These are phyloP conservation scores for Solenopsis fugax DNA, from an alignment of 1,140 invertebrate species.

Conservation along the genomic window DNA sequence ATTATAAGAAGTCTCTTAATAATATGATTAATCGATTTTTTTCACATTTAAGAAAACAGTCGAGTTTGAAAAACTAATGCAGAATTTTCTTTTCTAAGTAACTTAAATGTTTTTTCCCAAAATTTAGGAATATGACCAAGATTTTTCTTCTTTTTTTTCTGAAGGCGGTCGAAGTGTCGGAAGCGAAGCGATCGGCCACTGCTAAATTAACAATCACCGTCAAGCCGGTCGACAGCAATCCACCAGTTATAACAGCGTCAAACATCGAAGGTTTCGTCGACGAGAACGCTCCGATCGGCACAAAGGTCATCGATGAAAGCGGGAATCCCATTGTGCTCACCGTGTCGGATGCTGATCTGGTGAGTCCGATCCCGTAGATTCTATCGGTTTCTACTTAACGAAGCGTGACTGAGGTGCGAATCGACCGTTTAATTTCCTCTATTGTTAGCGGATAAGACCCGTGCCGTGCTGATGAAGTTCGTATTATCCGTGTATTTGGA, in stretches of 20 bases:
- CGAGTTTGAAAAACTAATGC: neutral
- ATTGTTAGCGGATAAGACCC: slow-evolving; percentile 9
- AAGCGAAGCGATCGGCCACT: slow-evolving; percentile 92
- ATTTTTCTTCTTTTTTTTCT: slow-evolving; percentile 9
- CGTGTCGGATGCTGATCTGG: slow-evolving; percentile 94
- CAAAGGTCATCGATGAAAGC: slow-evolving; percentile 90
- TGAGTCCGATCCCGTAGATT: slow-evolving; percentile 88
- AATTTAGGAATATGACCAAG: neutral
- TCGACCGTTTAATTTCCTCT: slow-evolving; percentile 41
- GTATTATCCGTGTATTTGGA: neutral
- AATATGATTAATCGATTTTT: neutral
- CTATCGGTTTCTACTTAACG: slow-evolving; percentile 87
- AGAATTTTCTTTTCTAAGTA: neutral
- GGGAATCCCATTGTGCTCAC: slow-evolving; percentile 90
- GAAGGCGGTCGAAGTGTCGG: slow-evolving; percentile 93
- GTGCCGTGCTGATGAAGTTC: neutral
- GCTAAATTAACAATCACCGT: slow-evolving; percentile 94
- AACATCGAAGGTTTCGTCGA: slow-evolving; percentile 92
- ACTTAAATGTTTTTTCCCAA: neutral
- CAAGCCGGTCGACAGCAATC: slow-evolving; percentile 94
- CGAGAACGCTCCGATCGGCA: slow-evolving; percentile 95
- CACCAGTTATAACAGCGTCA: slow-evolving; percentile 92
- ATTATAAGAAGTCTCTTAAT: neutral
- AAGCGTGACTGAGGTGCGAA: slow-evolving; percentile 48
- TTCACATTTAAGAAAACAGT: neutral